Conservation (phyloP, 2,797 vertebrate genomes). For the Labeo calbasu region DNA sequence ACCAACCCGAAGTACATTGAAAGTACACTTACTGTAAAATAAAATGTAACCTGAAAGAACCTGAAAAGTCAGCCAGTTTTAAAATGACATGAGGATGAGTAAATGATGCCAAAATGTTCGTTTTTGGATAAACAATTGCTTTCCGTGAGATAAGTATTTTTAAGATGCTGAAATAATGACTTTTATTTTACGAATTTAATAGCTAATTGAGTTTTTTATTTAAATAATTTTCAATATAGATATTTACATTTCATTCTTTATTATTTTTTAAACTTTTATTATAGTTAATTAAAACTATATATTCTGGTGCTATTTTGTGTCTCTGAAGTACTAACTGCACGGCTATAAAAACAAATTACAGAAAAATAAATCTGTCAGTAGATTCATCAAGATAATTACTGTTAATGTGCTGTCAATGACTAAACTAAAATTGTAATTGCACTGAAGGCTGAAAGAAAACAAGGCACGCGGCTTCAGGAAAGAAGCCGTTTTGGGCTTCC, state of each 20-base stretch:
- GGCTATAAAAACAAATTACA: constrained; percentile 69
- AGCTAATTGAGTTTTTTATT: not conserved
- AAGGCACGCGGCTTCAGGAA: constrained; percentile 64
- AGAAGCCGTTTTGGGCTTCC: constrained; percentile 64
- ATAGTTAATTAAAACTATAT: not conserved
- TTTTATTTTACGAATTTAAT: not conserved
- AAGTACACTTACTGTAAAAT: no score
- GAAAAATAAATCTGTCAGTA: constrained; percentile 72
- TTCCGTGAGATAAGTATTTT: not conserved
- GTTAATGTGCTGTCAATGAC: constrained; percentile 76
- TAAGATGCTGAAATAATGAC: not conserved
- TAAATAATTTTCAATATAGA: not conserved
- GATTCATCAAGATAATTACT: constrained; percentile 75
- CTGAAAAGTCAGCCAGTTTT: not conserved
- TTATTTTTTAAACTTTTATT: not conserved
- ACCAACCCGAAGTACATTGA: no score
- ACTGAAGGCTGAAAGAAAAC: constrained; percentile 64
- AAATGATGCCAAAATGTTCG: not conserved
- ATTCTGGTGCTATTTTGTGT: constrained; percentile 48
- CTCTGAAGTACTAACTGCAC: constrained; percentile 46
- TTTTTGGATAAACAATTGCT: not conserved
- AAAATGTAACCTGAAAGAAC: no score
- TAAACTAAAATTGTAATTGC: constrained; percentile 72
- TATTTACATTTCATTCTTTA: not conserved
- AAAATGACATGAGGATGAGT: not conserved